Percentiles rank a stretch among this genome's conserved stretches.
Evolutionary conservation across 2,888 invertebrate genomes (phyloP).

Genomic region (Tetanocera ferruginea): DNA sequence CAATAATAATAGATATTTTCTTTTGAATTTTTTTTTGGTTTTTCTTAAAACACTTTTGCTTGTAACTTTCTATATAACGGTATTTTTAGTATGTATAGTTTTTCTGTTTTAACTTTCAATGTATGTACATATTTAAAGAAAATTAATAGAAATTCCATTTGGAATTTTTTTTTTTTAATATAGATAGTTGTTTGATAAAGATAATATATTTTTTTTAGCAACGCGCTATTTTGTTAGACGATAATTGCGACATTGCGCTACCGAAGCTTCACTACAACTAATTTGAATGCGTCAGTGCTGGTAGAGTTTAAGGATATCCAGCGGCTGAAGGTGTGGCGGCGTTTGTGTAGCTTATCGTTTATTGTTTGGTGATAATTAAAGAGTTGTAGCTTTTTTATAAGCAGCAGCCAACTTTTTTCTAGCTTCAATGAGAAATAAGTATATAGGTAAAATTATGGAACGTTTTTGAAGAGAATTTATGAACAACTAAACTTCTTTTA

Average conservation of each 20-base stretch:
- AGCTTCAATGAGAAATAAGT: too few relatives aligned
- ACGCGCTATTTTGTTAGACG: background rate
- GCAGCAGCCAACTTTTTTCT: too few relatives aligned
- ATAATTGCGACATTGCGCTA: background rate
- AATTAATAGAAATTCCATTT: constrained; percentile 12
- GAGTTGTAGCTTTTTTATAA: background rate
- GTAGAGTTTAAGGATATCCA: background rate
- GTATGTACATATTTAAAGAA: background rate
- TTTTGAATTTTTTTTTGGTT: background rate
- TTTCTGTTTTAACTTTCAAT: background rate
- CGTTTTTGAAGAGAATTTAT: too few relatives aligned
- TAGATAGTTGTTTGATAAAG: too few relatives aligned
- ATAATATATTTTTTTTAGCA: too few relatives aligned
- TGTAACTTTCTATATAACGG: background rate
- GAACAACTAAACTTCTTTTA: too few relatives aligned
- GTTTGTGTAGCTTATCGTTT: background rate
- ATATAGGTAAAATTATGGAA: too few relatives aligned
- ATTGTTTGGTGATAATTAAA: background rate
- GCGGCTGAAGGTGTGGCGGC: background rate
- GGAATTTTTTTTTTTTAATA: background rate
- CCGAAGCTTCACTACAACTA: background rate
- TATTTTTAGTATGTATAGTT: background rate
- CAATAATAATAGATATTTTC: background rate
- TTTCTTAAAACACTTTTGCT: background rate
- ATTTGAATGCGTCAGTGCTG: background rate